phyloP scores from a whole-genome alignment of 1,140 invertebrate genomes.

The Campodea augens region DNA sequence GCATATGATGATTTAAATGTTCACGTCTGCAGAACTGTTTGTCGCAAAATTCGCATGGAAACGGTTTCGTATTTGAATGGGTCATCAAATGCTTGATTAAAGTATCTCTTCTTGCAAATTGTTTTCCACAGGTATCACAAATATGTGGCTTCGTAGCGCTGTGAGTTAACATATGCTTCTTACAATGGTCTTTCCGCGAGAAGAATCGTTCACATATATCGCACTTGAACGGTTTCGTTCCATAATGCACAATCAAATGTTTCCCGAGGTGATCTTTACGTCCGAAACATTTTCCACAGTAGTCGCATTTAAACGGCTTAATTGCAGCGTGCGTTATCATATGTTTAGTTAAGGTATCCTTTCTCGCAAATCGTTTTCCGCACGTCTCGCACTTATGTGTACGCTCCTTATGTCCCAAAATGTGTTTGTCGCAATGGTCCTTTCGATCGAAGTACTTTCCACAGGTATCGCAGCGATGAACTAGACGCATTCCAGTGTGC shows the following conservation, averaged over 20 bases:
- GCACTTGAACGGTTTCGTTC: slow-evolving; percentile 50
- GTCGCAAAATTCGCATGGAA: slow-evolving; percentile 1
- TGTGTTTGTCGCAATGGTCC: slow-evolving; percentile 15
- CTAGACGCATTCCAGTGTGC: too few relatives aligned
- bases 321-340: slow-evolving; percentile 35
- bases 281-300: slow-evolving; percentile 14
- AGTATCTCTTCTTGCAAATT: neutral
- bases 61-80: slow-evolving; percentile 6
- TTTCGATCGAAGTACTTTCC: slow-evolving; percentile 16
- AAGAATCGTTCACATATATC: slow-evolving; percentile 48
- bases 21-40: neutral
- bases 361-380: slow-evolving; percentile 67
- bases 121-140: slow-evolving; percentile 22
- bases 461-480: slow-evolving; percentile 46
- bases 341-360: slow-evolving; percentile 30
- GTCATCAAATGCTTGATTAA: neutral
- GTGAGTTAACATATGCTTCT: slow-evolving; percentile 70
- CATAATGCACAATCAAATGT: slow-evolving; percentile 41
- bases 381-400: slow-evolving; percentile 39
- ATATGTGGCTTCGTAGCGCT: slow-evolving; percentile 53
- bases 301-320: slow-evolving; percentile 13
- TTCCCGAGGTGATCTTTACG: slow-evolving; percentile 36
- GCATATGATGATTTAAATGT: neutral
- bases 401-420: slow-evolving; percentile 25
- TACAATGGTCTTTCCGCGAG: slow-evolving; percentile 51